Evolutionary conservation across 2,113 vertebrate species (phyloP).

Genomic region (Psittacara wagleri): DNA sequence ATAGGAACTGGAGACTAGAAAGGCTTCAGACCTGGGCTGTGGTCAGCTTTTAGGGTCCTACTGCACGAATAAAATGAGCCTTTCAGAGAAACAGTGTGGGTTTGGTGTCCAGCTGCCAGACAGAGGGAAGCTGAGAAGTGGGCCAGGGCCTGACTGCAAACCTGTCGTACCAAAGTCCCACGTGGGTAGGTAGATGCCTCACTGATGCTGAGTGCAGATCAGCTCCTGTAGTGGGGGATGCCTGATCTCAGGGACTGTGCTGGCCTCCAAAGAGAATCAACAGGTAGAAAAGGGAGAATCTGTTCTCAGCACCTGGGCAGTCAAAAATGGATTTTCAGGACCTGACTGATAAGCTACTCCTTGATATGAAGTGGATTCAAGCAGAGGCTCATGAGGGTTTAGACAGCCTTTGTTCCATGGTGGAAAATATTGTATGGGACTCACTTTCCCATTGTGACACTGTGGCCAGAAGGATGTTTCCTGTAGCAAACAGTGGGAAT

Average conservation of each 20-base stretch:
- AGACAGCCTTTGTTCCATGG: background rate
- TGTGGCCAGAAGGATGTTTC: background rate
- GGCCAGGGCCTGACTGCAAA: background rate
- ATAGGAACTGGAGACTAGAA: background rate
- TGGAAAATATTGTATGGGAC: background rate
- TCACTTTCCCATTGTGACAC: background rate
- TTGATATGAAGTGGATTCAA: background rate
- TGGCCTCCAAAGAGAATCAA: background rate
- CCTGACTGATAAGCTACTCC: background rate
- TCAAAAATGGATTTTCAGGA: background rate
- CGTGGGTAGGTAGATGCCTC: background rate
- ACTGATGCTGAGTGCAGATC: background rate
- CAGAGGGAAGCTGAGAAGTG: background rate
- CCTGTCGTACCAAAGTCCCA: background rate
- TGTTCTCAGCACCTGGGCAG: background rate
- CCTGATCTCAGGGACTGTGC: accelerated
- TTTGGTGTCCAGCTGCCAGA: background rate
- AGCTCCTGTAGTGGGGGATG: background rate
- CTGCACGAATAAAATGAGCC: background rate
- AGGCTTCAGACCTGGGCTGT: background rate
- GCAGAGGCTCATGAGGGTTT: background rate
- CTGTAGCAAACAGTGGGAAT: background rate
- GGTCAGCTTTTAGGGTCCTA: background rate
- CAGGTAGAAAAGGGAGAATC: background rate
- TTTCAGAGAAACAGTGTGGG: background rate